Evolutionary conservation across 1,140 invertebrate genomes (phyloP).

Genomic region (Aphaenogaster rudis): DNA sequence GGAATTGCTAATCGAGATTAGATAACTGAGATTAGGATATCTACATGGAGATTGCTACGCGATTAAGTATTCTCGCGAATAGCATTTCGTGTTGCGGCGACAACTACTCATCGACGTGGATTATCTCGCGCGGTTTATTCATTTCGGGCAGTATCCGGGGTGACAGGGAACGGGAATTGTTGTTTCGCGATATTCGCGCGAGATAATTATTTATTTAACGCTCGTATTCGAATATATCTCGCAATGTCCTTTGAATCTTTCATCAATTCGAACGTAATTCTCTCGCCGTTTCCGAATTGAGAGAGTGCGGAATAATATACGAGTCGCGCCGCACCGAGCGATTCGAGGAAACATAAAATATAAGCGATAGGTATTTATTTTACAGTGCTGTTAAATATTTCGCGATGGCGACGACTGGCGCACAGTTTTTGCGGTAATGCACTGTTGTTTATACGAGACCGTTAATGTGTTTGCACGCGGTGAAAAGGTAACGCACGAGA

Average conservation of each 20-base stretch:
- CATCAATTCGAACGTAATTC: conserved; percentile 9
- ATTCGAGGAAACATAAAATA: background rate
- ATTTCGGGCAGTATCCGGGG: background rate
- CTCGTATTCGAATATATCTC: background rate
- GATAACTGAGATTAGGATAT: too few species aligned
- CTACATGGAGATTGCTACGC: background rate
- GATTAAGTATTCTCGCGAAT: background rate
- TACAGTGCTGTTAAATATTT: background rate
- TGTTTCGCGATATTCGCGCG: background rate
- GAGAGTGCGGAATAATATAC: background rate
- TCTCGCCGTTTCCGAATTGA: background rate
- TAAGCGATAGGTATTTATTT: background rate
- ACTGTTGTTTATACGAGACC: background rate
- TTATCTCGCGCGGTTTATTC: background rate
- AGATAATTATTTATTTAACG: conserved; percentile 1
- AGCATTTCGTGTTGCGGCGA: background rate
- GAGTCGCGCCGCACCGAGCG: background rate
- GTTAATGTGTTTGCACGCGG: background rate
- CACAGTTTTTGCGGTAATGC: background rate
- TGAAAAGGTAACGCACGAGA: background rate
- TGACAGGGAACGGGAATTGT: background rate
- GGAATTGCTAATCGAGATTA: background rate
- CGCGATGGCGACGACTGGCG: background rate
- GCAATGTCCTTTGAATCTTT: background rate
- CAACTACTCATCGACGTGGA: background rate